phyloP scores from a whole-genome alignment of 2,888 invertebrate genomes.

The Scaptomyza parva region DNA sequence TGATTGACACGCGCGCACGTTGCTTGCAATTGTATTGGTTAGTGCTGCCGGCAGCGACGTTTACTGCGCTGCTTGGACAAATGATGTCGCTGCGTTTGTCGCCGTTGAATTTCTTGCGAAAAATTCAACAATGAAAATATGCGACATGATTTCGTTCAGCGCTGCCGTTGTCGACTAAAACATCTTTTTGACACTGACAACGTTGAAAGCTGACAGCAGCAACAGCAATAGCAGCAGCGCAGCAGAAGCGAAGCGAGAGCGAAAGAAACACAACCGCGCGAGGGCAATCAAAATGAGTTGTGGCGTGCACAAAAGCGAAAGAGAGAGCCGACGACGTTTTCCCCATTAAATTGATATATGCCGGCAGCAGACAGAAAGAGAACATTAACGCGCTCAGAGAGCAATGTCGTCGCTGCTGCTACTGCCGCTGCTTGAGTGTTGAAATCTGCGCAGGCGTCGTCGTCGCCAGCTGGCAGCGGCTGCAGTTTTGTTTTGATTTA shows the following conservation, averaged over 20 bases:
- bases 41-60: constrained; percentile 54
- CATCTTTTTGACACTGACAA: constrained; percentile 85
- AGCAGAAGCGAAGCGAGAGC: constrained; percentile 38
- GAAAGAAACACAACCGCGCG: constrained; percentile 37
- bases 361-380: constrained; percentile 60
- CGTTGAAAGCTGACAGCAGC: constrained; percentile 82
- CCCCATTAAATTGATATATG: constrained; percentile 81
- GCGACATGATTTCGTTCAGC: constrained; percentile 84
- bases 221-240: constrained; percentile 37
- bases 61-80: constrained; percentile 40
- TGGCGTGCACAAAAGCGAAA: constrained; percentile 52
- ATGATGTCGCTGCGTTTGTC: constrained; percentile 37
- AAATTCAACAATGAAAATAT: constrained; percentile 64
- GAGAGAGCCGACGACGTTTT: constrained; percentile 70
- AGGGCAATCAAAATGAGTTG: constrained; percentile 68
- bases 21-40: constrained; percentile 50
- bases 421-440: constrained; percentile 21
- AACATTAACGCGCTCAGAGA: constrained; percentile 47
- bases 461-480: constrained; percentile 54
- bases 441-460: constrained; percentile 51
- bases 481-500: constrained; percentile 77
- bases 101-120: constrained; percentile 67
- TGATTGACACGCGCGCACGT: constrained; percentile 61
- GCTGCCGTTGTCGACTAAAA: constrained; percentile 85
- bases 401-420: constrained; percentile 20